A percentile compares a stretch with the other conserved stretches of the same genome.
These are phyloP conservation scores for Agrochola circellaris DNA, from an alignment of 2,888 invertebrate species.

Conservation along the genomic window DNA sequence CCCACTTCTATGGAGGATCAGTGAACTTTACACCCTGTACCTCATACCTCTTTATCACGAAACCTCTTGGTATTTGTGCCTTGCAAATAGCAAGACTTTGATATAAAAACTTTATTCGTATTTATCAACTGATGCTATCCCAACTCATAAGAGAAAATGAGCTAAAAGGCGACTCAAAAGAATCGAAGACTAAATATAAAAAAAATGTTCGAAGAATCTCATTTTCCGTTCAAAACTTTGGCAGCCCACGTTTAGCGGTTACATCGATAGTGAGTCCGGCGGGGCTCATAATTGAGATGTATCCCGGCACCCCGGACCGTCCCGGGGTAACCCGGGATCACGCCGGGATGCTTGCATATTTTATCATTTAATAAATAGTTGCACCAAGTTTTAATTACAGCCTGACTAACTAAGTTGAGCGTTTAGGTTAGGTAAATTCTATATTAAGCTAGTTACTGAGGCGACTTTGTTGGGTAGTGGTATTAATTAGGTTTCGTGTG, in stretches of 20 bases:
- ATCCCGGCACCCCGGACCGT: conserved; percentile 40
- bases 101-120: neutral
- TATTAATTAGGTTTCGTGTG: conserved; percentile 19
- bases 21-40: too few species aligned
- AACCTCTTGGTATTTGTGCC: too few species aligned
- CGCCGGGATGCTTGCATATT: conserved; percentile 48
- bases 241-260: conserved; percentile 30
- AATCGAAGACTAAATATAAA: neutral
- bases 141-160: neutral
- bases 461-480: conserved; percentile 13
- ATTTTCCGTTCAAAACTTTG: conserved; percentile 30
- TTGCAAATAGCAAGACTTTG: neutral
- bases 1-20: too few species aligned
- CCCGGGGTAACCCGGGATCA: conserved; percentile 21
- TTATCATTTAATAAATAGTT: conserved; percentile 65
- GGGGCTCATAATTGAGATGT: conserved; percentile 62
- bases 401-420: conserved; percentile 19
- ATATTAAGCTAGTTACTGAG: conserved; percentile 32
- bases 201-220: neutral
- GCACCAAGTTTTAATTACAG: conserved; percentile 62
- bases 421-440: conserved; percentile 29
- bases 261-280: conserved; percentile 40
- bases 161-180: neutral
- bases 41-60: neutral
- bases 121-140: neutral